phyloP scores from a whole-genome alignment of 2,888 invertebrate species.

The Danaus chrysippus region DNA sequence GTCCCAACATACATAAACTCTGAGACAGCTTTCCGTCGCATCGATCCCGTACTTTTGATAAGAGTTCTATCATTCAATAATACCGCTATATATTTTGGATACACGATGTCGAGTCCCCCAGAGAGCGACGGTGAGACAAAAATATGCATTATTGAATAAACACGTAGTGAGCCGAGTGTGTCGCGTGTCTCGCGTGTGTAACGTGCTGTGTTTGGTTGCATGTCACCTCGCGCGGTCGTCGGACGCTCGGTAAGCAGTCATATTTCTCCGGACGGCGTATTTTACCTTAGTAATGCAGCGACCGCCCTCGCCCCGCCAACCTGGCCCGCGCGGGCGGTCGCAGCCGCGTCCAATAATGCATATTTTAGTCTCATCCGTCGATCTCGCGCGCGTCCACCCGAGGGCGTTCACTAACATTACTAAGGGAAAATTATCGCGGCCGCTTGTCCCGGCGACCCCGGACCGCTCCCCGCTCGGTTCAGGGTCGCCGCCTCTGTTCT shows the following conservation, averaged over 20 bases:
- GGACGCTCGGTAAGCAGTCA: constrained; percentile 58
- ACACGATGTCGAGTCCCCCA: too few species aligned
- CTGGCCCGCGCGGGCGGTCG: constrained; percentile 30
- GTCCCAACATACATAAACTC: too few species aligned
- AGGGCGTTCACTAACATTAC: constrained; percentile 61
- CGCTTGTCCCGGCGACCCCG: constrained; percentile 50
- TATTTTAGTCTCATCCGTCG: constrained; percentile 65
- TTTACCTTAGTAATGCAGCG: constrained; percentile 74
- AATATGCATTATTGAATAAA: constrained; percentile 67
- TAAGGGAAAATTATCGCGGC: constrained; percentile 74
- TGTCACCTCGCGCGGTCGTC: constrained; percentile 52
- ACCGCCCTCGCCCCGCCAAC: constrained; percentile 36
- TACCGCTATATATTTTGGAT: too few species aligned
- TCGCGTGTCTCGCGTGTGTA: constrained; percentile 18
- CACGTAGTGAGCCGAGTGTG: constrained; percentile 3
- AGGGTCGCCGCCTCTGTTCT: constrained; percentile 34
- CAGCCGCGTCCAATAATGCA: constrained; percentile 59
- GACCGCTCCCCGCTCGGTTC: constrained; percentile 36
- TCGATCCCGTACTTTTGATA: too few species aligned
- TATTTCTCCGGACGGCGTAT: constrained; percentile 54
- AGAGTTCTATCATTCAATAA: too few species aligned
- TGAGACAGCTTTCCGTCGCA: too few species aligned
- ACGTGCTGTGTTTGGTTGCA: constrained; percentile 66
- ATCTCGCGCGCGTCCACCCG: constrained; percentile 43
- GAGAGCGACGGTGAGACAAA: constrained; percentile 48